Base-by-base conservation (phyloP, 2,113 vertebrate genomes). In the Aleadryas rufinucha region DNA sequence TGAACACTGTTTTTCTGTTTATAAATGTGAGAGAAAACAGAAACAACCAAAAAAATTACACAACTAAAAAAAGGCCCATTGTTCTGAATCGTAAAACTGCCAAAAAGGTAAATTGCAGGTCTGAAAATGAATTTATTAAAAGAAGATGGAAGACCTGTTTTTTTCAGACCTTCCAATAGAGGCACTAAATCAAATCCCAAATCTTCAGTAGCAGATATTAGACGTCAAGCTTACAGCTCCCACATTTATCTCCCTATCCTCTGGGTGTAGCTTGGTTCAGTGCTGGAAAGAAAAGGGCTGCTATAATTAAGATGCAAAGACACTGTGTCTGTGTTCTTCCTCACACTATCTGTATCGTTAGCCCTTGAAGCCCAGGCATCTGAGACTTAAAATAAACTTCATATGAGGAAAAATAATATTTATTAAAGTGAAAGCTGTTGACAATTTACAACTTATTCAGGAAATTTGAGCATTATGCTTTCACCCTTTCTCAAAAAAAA, bases 131-230 rank as follows among this genome's bases (percentile, higher is more conserved):
- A 98, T 98, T 97, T 98, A 97, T 97, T 97, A 97, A 97, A 97
- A 97, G 96, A 97, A 98, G 96, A 98, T 97, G 96, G 95, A 98
- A 97, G 97, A 96, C 91, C 86, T 97, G 84, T 91, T 97, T 97
- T 97, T 96, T 95, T 94, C 93, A 92, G 88, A 93, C 90, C 91
- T 95, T 97, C 80, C 81, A 95, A 94, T 69, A 96, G 89, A 97
- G 88, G 96, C 90, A 95, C 85, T 98, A 98, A 98, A 98, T 98
- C 97, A 98, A 97, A 97, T 81, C 90, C 87, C 94, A 98, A 90
- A 98, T 97, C 96, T 95, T 96, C 95, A 95, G 88, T 57, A 96
- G 94, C 87, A 97, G 97, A 97, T 98, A 98, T 97, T 95, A 97
- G 95, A 96, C 79, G 78, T 96, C 97, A 97, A 77, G 94, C 80